Conservation (phyloP, 1,140 invertebrate species). For the Rhyzopertha dominica region DNA sequence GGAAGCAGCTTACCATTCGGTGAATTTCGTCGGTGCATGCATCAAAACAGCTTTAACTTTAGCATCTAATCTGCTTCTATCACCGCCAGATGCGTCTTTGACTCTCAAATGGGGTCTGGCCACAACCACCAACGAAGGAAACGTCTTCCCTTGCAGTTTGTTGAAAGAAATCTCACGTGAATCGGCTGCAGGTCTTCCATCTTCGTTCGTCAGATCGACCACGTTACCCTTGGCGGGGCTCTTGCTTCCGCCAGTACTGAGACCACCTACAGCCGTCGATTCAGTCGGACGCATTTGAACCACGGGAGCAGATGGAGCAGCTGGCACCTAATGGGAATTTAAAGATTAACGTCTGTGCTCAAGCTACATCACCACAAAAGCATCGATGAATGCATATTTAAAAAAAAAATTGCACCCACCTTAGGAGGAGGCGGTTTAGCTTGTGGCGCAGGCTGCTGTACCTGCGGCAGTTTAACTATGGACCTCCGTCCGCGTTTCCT, state of each 20-base stretch:
- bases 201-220: slow-evolving; percentile 58
- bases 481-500: not conserved
- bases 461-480: slow-evolving; percentile 13
- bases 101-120: slow-evolving; percentile 68
- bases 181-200: slow-evolving; percentile 56
- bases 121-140: slow-evolving; percentile 75
- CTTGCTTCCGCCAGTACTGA: slow-evolving; percentile 23
- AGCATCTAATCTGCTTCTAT: slow-evolving; percentile 56
- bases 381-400: too few relatives aligned
- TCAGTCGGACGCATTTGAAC: slow-evolving; percentile 34
- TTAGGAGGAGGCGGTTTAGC: slow-evolving; percentile 14
- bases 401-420: too few relatives aligned
- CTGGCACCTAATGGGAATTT: too few relatives aligned
- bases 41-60: slow-evolving; percentile 78
- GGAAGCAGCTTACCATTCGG: slow-evolving; percentile 60
- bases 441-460: slow-evolving; percentile 6
- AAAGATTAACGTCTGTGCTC: too few relatives aligned
- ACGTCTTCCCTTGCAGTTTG: slow-evolving; percentile 75
- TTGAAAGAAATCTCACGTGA: slow-evolving; percentile 68
- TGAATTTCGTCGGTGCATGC: slow-evolving; percentile 73
- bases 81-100: slow-evolving; percentile 54
- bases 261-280: slow-evolving; percentile 32
- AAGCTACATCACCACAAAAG: too few relatives aligned
- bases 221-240: slow-evolving; percentile 34
- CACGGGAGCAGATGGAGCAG: too few relatives aligned